Base-by-base conservation (phyloP, 2,888 invertebrate species). In the Deroplatys truncata region DNA sequence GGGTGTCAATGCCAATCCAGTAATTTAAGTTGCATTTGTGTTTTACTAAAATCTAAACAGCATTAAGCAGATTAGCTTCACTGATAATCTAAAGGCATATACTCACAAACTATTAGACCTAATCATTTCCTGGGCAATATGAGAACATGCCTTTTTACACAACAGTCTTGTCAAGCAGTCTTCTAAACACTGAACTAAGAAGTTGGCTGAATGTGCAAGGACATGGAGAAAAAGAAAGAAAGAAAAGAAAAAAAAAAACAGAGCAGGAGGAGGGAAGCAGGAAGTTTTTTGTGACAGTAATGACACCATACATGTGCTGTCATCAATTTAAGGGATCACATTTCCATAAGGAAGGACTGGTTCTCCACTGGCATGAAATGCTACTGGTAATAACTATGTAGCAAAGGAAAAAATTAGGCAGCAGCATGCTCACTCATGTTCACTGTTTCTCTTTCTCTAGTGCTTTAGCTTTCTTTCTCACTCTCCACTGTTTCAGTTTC, bases 221-320 rank as follows among this genome's bases (percentile, higher is more conserved):
- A 72, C 56, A 72, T 20, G 20, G 8, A n/a, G n/a, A n/a, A n/a
- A n/a, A n/a, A n/a, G n/a, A n/a, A n/a, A n/a, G n/a, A n/a, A n/a
- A n/a, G 20, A 72, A 20, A 72, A 72, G 20, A 7, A 72, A n/a
- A 72, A 72, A 20, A 72, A 72, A 72, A 7, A 72, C 7, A 25
- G 56, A 20, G 56, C 56, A 72, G 56, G 56, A 13, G 56, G 56
- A 72, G 56, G 56, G 56, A 20, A 86, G 25, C 20, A 29, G 16
- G 83, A 28, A 87, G 28, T 28, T 87, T 83, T 87, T 87, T 87
- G 25, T 87, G 87, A 28, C 31, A 20, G 28, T 86, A 86, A n/a
- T 16, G 31, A 86, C 82, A 87, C 87, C 82, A n/a, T 83, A 83
- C 87, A 87, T 87, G 87, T 87, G 87, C 87, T 87, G 87, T 35